Percentiles rank a stretch among this genome's conserved stretches.
These are phyloP conservation scores for Argyresthia goedartella DNA, from an alignment of 2,888 invertebrate species.

Conservation along the genomic window DNA sequence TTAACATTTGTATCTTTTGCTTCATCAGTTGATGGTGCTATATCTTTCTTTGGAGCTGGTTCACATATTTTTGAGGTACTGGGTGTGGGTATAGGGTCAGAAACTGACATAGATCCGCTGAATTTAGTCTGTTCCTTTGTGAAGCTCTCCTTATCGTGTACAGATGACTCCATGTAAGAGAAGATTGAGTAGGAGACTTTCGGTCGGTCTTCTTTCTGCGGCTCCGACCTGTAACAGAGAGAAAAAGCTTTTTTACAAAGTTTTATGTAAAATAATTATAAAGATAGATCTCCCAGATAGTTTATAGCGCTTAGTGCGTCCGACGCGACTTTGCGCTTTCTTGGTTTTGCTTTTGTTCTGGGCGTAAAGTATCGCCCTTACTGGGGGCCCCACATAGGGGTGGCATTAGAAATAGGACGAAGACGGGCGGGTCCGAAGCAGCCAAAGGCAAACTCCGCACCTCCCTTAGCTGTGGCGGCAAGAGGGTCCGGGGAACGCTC, in stretches of 20 bases:
- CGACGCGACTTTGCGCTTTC: no score
- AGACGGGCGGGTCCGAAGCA: no score
- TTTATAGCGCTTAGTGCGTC: no score
- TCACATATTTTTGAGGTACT: not conserved
- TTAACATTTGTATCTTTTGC: conserved; percentile 13
- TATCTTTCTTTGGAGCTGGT: not conserved
- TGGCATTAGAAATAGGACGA: no score
- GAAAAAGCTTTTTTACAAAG: not conserved
- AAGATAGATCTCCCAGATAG: no score
- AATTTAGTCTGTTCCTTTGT: conserved; percentile 53
- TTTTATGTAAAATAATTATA: no score
- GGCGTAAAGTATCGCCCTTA: no score
- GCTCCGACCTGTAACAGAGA: conserved; percentile 45
- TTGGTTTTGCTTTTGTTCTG: no score
- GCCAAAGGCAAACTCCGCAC: no score
- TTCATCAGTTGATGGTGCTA: not conserved
- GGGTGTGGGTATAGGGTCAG: conserved; percentile 4
- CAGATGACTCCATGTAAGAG: conserved; percentile 77
- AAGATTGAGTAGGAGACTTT: conserved; percentile 82
- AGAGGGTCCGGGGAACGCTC: no score
- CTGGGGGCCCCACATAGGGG: no score
- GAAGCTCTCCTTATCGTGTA: conserved; percentile 70
- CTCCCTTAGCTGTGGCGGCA: no score
- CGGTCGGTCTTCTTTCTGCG: conserved; percentile 54
- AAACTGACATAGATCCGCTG: conserved; percentile 50